Evolutionary conservation across 2,797 vertebrate genomes (phyloP).

Genomic region (Hydrolagus colliei): DNA sequence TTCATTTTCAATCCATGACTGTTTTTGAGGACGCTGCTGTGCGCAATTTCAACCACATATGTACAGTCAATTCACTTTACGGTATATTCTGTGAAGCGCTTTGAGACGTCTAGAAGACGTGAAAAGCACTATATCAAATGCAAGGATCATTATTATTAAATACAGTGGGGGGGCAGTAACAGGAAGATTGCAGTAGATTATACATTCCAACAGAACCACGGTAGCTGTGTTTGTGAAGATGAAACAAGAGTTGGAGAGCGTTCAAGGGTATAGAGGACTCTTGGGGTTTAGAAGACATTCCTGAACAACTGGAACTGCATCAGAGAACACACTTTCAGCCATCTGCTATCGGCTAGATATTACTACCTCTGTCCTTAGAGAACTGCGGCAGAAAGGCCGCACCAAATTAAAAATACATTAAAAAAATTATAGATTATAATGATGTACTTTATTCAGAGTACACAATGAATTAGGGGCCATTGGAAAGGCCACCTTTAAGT

Average conservation of each 20-base stretch:
- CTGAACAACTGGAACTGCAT: conserved; percentile 22
- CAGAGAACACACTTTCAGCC: conserved; percentile 13
- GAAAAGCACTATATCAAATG: no score
- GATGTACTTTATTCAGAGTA: not conserved
- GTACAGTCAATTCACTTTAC: no score
- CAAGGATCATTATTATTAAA: no score
- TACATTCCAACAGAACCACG: not conserved
- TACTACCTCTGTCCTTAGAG: not conserved
- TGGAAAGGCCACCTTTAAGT: not conserved
- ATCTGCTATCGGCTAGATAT: not conserved
- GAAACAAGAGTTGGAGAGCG: not conserved
- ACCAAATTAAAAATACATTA: not conserved
- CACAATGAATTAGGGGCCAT: not conserved
- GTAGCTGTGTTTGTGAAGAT: not conserved
- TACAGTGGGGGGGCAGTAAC: no score
- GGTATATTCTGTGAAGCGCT: no score
- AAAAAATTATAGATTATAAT: conserved; percentile 23
- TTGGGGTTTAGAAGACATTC: conserved; percentile 14
- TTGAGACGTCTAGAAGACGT: no score
- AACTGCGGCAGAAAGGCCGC: conserved; percentile 3
- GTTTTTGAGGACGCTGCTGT: no score
- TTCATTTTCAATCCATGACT: not conserved
- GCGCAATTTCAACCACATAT: no score
- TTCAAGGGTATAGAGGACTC: conserved; percentile 13
- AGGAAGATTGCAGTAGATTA: not conserved